Conservation (phyloP, 2,888 invertebrate species). For the Chymomyza caudatula region DNA sequence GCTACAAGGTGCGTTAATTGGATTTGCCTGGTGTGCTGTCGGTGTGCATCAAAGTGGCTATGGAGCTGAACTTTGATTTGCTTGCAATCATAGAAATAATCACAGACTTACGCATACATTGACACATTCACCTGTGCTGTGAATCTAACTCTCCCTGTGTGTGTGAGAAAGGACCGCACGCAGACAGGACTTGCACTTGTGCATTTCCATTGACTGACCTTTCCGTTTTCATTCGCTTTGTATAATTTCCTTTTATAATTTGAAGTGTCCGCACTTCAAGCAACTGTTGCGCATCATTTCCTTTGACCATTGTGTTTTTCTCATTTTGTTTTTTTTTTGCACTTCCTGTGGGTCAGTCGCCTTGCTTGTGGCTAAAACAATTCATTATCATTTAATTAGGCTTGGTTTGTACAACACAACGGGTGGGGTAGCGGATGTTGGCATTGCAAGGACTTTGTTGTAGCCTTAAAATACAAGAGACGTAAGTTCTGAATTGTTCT, state of each 20-base stretch:
- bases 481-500: no score
- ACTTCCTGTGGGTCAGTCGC: conserved; percentile 20
- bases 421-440: conserved; percentile 21
- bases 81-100: conserved; percentile 50
- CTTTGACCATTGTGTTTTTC: conserved; percentile 33
- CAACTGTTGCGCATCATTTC: conserved; percentile 65
- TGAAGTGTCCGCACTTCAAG: conserved; percentile 66
- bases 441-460: neutral
- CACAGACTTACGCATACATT: neutral
- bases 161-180: conserved; percentile 67
- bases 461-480: neutral
- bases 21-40: conserved; percentile 54
- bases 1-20: conserved; percentile 55
- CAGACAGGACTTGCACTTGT: conserved; percentile 38
- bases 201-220: conserved; percentile 54
- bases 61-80: conserved; percentile 36
- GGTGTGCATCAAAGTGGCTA: conserved; percentile 54
- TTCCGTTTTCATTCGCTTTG: conserved; percentile 52
- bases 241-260: conserved; percentile 48
- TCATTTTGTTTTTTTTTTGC: neutral
- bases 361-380: conserved; percentile 51
- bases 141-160: conserved; percentile 11
- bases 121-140: neutral
- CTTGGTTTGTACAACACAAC: conserved; percentile 26
- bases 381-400: conserved; percentile 60